A percentile compares a stretch with the other conserved stretches of the same genome.
Conservation (phyloP, 2,888 invertebrate species). For the Tipula confusa region DNA sequence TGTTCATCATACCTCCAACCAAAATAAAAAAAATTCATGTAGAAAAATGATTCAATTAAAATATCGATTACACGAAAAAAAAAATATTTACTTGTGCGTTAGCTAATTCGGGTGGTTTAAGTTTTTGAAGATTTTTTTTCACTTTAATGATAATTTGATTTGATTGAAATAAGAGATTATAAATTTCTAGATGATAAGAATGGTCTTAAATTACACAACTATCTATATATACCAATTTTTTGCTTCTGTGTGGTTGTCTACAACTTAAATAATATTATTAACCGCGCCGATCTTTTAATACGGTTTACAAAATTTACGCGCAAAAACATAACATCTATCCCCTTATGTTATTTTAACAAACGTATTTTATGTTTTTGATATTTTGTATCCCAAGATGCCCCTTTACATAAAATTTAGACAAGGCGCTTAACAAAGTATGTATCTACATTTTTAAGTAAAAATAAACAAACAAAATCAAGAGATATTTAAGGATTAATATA, state of each 20-base stretch:
- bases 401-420: not conserved
- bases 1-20: conserved; percentile 26
- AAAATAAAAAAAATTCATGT: not conserved
- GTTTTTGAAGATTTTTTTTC: not conserved
- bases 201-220: not conserved
- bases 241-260: not conserved
- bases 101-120: not conserved
- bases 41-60: conserved; percentile 29
- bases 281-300: not conserved
- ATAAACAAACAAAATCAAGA: conserved; percentile 25
- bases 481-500: conserved; percentile 25
- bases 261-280: not conserved
- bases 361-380: no score
- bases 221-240: not conserved
- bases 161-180: conserved; percentile 28
- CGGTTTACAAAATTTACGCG: not conserved
- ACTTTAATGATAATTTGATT: conserved; percentile 28
- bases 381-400: not conserved
- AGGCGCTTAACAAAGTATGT: conserved; percentile 3
- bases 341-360: not conserved
- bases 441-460: not conserved
- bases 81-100: not conserved
- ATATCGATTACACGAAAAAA: conserved; percentile 21
- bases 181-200: not conserved
- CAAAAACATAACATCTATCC: not conserved